Percentiles rank a stretch among this genome's conserved stretches.
phyloP scores from a whole-genome alignment of 2,888 invertebrate genomes.

The Thereva unica region DNA sequence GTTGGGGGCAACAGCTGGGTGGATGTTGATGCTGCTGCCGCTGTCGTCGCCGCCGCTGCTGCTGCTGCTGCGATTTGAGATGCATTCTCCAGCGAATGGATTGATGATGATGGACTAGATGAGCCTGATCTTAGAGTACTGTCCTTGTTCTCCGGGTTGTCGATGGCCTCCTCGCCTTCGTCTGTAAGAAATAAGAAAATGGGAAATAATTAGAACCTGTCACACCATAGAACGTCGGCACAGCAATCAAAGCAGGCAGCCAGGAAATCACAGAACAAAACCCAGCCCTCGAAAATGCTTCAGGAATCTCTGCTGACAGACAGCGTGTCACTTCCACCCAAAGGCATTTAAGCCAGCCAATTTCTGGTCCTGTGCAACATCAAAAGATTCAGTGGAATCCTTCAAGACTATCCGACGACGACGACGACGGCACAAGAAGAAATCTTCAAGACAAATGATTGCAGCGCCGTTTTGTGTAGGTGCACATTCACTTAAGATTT shows the following conservation, averaged over 20 bases:
- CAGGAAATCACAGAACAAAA: no score
- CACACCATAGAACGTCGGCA: background rate
- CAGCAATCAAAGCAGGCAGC: no score
- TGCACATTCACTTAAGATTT: slow-evolving; percentile 43
- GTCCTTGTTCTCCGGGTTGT: slow-evolving; percentile 32
- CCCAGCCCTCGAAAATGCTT: slow-evolving; percentile 7
- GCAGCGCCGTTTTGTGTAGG: slow-evolving; percentile 30
- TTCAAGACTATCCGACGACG: background rate
- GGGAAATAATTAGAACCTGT: slow-evolving; percentile 11
- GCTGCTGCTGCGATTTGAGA: slow-evolving; percentile 18
- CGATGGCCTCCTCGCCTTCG: slow-evolving; percentile 37
- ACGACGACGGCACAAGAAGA: slow-evolving; percentile 6
- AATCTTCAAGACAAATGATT: slow-evolving; percentile 34
- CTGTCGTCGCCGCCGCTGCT: background rate
- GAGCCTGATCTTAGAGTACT: slow-evolving; percentile 37
- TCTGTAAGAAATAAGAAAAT: slow-evolving; percentile 37
- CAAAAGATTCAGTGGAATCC: slow-evolving; percentile 22
- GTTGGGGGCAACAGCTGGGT: background rate
- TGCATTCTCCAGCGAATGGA: slow-evolving; percentile 29
- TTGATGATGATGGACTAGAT: slow-evolving; percentile 41
- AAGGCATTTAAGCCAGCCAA: slow-evolving; percentile 28
- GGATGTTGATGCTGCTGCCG: background rate
- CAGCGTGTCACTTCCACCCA: slow-evolving; percentile 21
- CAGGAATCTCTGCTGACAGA: slow-evolving; percentile 24
- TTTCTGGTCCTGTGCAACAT: slow-evolving; percentile 30